phyloP scores from a whole-genome alignment of 1,140 invertebrate genomes.

The Ganaspis sp. region DNA sequence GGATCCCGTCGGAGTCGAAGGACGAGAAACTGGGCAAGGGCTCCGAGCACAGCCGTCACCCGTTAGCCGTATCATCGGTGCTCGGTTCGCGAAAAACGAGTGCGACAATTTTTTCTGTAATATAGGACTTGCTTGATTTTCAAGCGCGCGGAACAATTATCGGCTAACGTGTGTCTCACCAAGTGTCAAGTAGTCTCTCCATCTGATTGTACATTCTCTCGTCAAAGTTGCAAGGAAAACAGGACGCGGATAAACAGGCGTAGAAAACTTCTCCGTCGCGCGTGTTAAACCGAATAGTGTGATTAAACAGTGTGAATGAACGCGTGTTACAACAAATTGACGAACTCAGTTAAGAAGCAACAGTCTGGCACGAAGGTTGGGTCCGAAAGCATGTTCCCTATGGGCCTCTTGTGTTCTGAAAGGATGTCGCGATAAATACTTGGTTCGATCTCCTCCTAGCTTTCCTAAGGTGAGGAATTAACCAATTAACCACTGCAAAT shows the following conservation, averaged over 20 bases:
- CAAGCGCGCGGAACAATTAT: neutral
- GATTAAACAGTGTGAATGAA: neutral
- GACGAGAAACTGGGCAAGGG: conserved; percentile 69
- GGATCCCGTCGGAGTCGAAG: conserved; percentile 70
- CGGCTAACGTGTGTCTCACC: conserved; percentile 46
- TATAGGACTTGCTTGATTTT: neutral
- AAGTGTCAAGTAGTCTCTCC: conserved; percentile 62
- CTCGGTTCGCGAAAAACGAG: conserved; percentile 41
- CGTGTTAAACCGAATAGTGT: conserved; percentile 25
- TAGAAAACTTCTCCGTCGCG: conserved; percentile 25
- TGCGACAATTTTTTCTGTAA: conserved; percentile 18
- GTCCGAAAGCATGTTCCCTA: conserved; percentile 3
- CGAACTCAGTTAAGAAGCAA: neutral
- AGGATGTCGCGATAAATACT: conserved; percentile 29
- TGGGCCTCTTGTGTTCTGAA: neutral
- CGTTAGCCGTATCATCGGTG: conserved; percentile 56
- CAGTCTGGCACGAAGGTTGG: neutral
- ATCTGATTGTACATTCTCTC: conserved; percentile 54
- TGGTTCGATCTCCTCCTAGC: conserved; percentile 6
- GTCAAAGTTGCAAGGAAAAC: conserved; percentile 31
- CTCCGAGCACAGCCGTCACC: conserved; percentile 40
- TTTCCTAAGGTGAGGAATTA: conserved; percentile 17
- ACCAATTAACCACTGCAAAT: neutral
- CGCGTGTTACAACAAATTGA: neutral
- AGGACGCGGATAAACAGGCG: conserved; percentile 41